phyloP scores from a whole-genome alignment of 1,140 invertebrate species.

The Anastrepha ludens region DNA sequence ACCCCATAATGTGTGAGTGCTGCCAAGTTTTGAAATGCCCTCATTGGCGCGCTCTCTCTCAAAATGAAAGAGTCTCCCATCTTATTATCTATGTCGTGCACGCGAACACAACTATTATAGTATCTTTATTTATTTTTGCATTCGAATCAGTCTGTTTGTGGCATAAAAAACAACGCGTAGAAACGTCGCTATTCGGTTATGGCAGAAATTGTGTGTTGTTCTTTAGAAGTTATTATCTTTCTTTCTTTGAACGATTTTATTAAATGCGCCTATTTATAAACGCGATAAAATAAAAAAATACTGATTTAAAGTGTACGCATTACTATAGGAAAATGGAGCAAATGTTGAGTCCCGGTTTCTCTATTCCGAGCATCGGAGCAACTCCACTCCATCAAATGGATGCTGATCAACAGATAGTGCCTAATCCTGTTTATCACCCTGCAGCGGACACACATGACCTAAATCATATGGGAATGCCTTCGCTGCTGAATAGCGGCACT shows the following conservation, averaged over 20 bases:
- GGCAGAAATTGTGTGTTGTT: constrained; percentile 4
- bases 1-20: too few relatives aligned
- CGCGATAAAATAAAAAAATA: background rate
- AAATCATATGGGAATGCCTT: constrained; percentile 57
- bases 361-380: constrained; percentile 91
- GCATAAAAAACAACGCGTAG: background rate
- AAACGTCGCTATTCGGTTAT: background rate
- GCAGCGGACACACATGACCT: constrained; percentile 77
- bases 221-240: background rate
- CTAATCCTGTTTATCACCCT: constrained; percentile 87
- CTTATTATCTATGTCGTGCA: too few relatives aligned
- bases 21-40: too few relatives aligned
- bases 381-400: constrained; percentile 93
- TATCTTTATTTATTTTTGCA: background rate
- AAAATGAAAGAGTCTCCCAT: too few relatives aligned
- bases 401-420: constrained; percentile 82
- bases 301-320: background rate
- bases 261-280: background rate
- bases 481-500: constrained; percentile 65
- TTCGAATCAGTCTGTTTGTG: background rate
- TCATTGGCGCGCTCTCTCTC: too few relatives aligned
- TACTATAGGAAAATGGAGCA: constrained; percentile 77
- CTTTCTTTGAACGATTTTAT: too few relatives aligned
- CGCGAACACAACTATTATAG: too few relatives aligned
- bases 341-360: constrained; percentile 92